Evolutionary conservation across 2,113 vertebrate species (phyloP), one percentile per base, ranked within the genome.

Genomic region (Acanthisitta chloris): DNA sequence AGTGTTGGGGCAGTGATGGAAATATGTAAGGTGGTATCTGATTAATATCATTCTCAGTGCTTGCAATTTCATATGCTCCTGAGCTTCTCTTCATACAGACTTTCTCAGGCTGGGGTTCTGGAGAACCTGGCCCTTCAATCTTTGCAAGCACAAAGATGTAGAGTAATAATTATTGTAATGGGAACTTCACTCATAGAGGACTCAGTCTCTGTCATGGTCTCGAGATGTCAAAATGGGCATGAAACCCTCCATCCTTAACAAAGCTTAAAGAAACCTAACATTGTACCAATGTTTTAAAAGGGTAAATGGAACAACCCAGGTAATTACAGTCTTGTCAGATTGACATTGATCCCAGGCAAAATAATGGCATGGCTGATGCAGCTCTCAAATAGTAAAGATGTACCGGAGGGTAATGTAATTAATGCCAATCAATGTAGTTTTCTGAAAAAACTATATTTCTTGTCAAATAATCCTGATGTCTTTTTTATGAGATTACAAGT

Each of bases 341-440:
- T 95, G 94, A 96, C 92, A 96, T 95, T 90, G 94, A 96, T 97
- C 76, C 79, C 45, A 90, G 76, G 88, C 64, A 86, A 95, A 96
- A 88, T 95, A 96, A 95, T 96, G 93, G 79, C 91, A 94, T 78
- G 54, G 90, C 79, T 94, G 92, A 78, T 88, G 40, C 51, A 83
- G 76, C 48, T 58, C 79, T 93, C 55, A 86, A 88, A 86, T 55
- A 84, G 80, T 92, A 73, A 86, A 96, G 90, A 90, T 62, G 36
- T 96, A 83, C 48, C 94, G 64, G 64, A 93, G 28, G 40, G 51
- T 96, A 96, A 96, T 88, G 82, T 91, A 97, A 96, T 96, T 96
- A 97, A 96, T 94, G 94, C 81, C 79, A 96, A 92, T 97, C 95
- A 96, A 78, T 88, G 88, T 59, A 91, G 76, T 88, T 93, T 96